Evolutionary conservation across 2,797 vertebrate species (phyloP).

Genomic region (Myotis planiceps): DNA sequence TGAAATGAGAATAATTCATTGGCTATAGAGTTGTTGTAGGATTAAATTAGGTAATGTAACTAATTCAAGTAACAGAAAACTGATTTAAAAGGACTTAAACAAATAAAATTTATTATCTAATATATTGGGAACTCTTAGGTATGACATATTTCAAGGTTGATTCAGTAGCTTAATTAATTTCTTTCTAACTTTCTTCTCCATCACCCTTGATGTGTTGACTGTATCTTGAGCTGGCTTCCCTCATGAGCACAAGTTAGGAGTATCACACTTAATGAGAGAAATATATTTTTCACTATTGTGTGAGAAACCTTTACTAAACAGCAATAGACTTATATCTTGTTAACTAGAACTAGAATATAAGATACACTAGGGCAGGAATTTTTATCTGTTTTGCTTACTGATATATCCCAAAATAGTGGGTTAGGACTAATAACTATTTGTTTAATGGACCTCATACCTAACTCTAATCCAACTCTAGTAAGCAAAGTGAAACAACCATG

Average conservation of each 20-base stretch:
- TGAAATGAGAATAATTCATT: neutral
- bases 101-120: neutral
- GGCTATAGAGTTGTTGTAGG: neutral
- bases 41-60: neutral
- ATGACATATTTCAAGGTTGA: neutral
- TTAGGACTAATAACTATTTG: neutral
- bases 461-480: neutral
- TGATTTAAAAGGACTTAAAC: neutral
- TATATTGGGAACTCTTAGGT: neutral
- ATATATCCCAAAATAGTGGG: neutral
- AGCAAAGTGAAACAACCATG: neutral
- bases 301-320: neutral
- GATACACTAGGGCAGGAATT: neutral
- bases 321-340: neutral
- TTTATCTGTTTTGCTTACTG: neutral
- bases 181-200: neutral
- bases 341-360: neutral
- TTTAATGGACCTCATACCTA: neutral
- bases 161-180: neutral
- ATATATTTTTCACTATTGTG: neutral
- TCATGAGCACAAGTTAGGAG: neutral
- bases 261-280: neutral
- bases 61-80: neutral
- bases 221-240: neutral
- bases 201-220: neutral